A percentile compares a stretch with the other conserved stretches of the same genome.
Conservation (phyloP, 2,797 vertebrate species). For the Orestias chungarensis region DNA sequence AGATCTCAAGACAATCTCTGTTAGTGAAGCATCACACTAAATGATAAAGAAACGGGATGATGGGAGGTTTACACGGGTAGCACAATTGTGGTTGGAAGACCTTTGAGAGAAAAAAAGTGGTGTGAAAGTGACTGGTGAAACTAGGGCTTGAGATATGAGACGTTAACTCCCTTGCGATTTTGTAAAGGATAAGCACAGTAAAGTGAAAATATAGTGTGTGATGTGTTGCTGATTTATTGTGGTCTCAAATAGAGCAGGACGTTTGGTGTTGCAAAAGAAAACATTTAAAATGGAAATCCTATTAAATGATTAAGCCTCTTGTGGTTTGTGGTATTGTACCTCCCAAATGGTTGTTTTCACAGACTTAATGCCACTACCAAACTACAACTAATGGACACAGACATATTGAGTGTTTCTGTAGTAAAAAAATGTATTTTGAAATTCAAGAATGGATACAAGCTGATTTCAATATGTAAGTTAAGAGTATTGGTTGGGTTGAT, state of each 20-base stretch:
- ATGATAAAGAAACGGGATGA: slow-evolving; percentile 48
- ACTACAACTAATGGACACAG: slow-evolving; percentile 51
- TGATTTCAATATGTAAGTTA: slow-evolving; percentile 41
- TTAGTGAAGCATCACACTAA: slow-evolving; percentile 69
- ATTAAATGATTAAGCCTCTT: slow-evolving; percentile 72
- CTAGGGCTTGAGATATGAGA: slow-evolving; percentile 51
- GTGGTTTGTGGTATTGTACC: slow-evolving; percentile 77
- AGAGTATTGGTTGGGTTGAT: slow-evolving; percentile 69
- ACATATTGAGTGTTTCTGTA: slow-evolving; percentile 47
- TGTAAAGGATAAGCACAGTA: slow-evolving; percentile 71
- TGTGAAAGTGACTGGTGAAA: slow-evolving; percentile 50
- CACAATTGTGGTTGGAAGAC: slow-evolving; percentile 61
- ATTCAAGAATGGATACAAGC: slow-evolving; percentile 29
- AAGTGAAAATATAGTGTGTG: slow-evolving; percentile 68
- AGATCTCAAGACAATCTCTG: slow-evolving; percentile 86
- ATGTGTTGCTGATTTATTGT: slow-evolving; percentile 70
- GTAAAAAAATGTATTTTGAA: slow-evolving; percentile 44
- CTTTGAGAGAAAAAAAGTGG: slow-evolving; percentile 40
- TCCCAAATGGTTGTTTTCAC: slow-evolving; percentile 72
- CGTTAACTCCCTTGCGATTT: slow-evolving; percentile 56
- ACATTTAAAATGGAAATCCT: slow-evolving; percentile 60
- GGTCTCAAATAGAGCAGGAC: slow-evolving; percentile 66
- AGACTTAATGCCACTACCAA: slow-evolving; percentile 62
- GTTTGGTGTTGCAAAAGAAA: slow-evolving; percentile 72
- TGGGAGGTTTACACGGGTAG: slow-evolving; percentile 69